phyloP scores from a whole-genome alignment of 2,113 vertebrate genomes.

The Lepidothrix coronata region DNA sequence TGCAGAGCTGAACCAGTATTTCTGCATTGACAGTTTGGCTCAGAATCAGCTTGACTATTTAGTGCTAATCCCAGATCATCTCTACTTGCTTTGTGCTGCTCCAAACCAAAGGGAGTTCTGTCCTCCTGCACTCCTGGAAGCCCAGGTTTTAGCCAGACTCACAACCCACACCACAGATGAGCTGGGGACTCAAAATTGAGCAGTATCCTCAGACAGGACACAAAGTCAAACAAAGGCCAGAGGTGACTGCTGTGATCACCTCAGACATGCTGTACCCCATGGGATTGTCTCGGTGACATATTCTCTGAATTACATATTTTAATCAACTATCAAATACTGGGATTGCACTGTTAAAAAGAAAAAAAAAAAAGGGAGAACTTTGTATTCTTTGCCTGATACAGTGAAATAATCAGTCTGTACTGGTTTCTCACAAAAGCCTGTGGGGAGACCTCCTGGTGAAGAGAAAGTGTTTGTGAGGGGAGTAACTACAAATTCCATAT shows the following conservation, averaged over 20 bases:
- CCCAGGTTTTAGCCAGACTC: background rate
- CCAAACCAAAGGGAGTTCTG: background rate
- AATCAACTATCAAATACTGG: background rate
- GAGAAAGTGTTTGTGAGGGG: background rate
- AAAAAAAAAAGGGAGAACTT: background rate
- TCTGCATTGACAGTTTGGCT: conserved; percentile 10
- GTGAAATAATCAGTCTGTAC: background rate
- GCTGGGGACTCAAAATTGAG: background rate
- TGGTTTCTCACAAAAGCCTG: background rate
- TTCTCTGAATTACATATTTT: background rate
- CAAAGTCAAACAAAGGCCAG: background rate
- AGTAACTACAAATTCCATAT: background rate
- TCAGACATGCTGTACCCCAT: background rate
- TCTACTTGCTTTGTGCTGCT: background rate
- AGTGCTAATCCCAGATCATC: background rate
- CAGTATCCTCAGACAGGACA: background rate
- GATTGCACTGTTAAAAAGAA: background rate
- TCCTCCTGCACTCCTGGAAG: background rate
- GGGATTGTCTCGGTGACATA: background rate
- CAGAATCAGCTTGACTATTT: background rate
- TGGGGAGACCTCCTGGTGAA: background rate
- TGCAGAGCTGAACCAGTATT: conserved; percentile 21
- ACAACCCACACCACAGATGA: background rate
- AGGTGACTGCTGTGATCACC: background rate
- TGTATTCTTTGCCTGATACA: background rate